Conservation (phyloP, 2,113 vertebrate genomes). For the Xerus inauris region DNA sequence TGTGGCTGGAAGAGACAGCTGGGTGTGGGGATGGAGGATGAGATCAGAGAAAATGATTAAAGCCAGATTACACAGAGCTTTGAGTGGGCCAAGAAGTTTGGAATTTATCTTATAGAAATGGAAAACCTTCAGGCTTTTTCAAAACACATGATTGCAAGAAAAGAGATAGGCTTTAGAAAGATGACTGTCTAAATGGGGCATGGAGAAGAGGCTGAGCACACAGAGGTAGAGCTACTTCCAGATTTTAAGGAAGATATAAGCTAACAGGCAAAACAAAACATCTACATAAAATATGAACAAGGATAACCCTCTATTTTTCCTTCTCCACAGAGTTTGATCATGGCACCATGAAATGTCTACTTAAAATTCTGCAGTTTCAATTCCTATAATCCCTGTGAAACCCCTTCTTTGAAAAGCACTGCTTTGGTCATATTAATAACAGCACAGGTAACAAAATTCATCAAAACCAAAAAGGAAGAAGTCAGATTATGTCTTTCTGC, state of each 20-base stretch:
- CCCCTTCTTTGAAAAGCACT: background rate
- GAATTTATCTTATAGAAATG: conserved; percentile 26
- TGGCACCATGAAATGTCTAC: background rate
- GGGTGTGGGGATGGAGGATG: background rate
- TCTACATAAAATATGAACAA: background rate
- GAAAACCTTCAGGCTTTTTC: background rate
- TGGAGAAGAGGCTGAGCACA: background rate
- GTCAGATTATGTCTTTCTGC: background rate
- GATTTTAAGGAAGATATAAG: background rate
- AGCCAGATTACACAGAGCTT: background rate
- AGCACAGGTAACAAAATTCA: background rate
- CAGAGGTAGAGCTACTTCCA: background rate
- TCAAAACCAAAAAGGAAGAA: background rate
- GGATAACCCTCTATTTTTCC: background rate
- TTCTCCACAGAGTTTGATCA: background rate
- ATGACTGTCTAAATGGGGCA: background rate
- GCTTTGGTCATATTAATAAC: background rate
- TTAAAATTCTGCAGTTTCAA: background rate
- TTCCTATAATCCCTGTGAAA: background rate
- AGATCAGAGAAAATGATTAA: background rate
- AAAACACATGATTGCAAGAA: background rate
- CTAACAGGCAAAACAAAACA: background rate
- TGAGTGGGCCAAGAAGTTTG: background rate
- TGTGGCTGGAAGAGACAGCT: background rate
- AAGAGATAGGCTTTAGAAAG: background rate